Conservation (phyloP, 2,797 vertebrate species). For the Buceros bicornis region DNA sequence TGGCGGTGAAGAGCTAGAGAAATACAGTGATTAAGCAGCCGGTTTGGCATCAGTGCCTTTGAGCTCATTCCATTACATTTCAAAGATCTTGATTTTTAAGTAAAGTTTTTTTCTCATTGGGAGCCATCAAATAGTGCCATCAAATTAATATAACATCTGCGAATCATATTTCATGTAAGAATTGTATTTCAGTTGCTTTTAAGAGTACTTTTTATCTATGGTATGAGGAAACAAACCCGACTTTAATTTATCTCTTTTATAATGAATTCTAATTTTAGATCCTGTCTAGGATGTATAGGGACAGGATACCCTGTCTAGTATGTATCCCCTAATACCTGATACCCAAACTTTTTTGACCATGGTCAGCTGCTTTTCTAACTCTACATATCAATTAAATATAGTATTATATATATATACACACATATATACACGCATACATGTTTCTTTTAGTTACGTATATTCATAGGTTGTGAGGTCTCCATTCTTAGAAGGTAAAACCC, state of each 20-base stretch:
- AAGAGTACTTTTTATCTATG: slow-evolving; percentile 54
- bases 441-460: background rate
- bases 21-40: background rate
- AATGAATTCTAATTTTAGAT: slow-evolving; percentile 55
- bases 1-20: background rate
- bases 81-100: slow-evolving; percentile 56
- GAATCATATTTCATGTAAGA: slow-evolving; percentile 49
- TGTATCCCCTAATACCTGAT: slow-evolving; percentile 20
- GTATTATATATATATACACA: background rate
- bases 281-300: no score
- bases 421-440: background rate
- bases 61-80: background rate
- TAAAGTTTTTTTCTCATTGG: slow-evolving; percentile 50
- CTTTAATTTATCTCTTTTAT: slow-evolving; percentile 61
- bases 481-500: background rate
- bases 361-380: background rate
- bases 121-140: background rate
- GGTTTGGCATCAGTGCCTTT: background rate
- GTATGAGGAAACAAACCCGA: slow-evolving; percentile 36
- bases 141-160: slow-evolving; percentile 59
- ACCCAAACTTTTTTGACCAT: slow-evolving; percentile 31
- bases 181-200: slow-evolving; percentile 63
- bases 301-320: background rate
- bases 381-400: background rate
- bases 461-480: background rate